Conservation (phyloP, 1,140 invertebrate species). For the Diploscapter pachys region DNA sequence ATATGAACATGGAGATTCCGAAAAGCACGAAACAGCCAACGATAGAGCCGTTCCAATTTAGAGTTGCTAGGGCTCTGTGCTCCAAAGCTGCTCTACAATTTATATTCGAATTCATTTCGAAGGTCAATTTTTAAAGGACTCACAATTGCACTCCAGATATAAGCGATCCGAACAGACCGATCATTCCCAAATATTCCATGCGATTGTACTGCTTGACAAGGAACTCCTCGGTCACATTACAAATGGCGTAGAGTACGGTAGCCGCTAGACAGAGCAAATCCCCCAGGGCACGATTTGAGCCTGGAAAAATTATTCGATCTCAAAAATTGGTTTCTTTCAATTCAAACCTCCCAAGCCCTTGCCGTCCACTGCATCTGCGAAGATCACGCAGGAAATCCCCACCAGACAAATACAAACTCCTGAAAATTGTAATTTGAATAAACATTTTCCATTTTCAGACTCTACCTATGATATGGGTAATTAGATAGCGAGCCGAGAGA, state of each 20-base stretch:
- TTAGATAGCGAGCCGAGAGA: slow-evolving; percentile 70
- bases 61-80: slow-evolving; percentile 61
- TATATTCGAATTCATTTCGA: too few relatives aligned
- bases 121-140: slow-evolving; percentile 47
- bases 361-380: slow-evolving; percentile 74
- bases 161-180: slow-evolving; percentile 77
- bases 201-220: slow-evolving; percentile 75
- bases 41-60: slow-evolving; percentile 66
- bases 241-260: slow-evolving; percentile 75
- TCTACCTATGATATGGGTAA: slow-evolving; percentile 69
- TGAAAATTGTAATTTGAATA: too few relatives aligned
- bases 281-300: slow-evolving; percentile 74
- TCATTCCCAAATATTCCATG: slow-evolving; percentile 78
- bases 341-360: slow-evolving; percentile 57
- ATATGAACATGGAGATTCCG: slow-evolving; percentile 70
- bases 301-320: slow-evolving; percentile 62
- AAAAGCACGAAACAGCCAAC: slow-evolving; percentile 66
- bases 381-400: slow-evolving; percentile 77
- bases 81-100: slow-evolving; percentile 65
- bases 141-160: slow-evolving; percentile 76
- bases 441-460: too few relatives aligned
- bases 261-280: slow-evolving; percentile 79
- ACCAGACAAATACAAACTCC: slow-evolving; percentile 75
- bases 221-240: slow-evolving; percentile 78
- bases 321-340: slow-evolving; percentile 30